These are phyloP conservation scores for Morbakka virulenta DNA, from an alignment of 30 jellyfish, hydroid and myxozoan species.

Conservation along the genomic window DNA sequence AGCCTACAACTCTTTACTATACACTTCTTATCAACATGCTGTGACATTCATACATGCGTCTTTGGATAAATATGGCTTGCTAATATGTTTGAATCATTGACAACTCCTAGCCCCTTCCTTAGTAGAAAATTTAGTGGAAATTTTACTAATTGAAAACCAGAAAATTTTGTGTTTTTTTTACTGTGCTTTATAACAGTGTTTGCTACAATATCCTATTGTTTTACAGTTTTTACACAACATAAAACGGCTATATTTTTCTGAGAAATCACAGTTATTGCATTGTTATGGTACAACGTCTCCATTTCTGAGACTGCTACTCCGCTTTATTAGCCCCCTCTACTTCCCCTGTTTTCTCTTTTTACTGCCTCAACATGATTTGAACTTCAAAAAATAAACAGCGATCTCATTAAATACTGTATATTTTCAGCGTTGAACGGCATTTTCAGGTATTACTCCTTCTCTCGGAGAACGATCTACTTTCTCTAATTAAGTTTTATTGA, in stretches of 20 bases:
- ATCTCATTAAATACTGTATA: background rate
- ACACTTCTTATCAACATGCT: conserved; percentile 22
- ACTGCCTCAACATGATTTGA: background rate
- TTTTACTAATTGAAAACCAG: background rate
- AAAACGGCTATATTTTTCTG: background rate
- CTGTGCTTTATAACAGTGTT: conserved; percentile 2
- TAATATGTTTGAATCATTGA: background rate
- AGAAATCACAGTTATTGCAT: conserved; percentile 3
- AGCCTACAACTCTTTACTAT: conserved; percentile 8
- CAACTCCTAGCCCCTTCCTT: background rate
- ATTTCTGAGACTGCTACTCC: conserved; percentile 8
- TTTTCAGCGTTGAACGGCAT: background rate
- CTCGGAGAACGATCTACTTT: conserved; percentile 3
- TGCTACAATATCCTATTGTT: conserved; percentile 8
- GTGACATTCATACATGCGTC: background rate
- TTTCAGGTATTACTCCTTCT: background rate
- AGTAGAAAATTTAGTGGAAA: background rate
- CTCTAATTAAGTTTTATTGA: background rate
- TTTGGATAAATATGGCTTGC: conserved; percentile 13
- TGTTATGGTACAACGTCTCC: background rate
- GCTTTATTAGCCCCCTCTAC: background rate
- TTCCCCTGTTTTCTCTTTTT: background rate
- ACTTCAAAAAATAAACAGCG: background rate
- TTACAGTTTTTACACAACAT: conserved; percentile 1
- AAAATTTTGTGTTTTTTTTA: background rate